Conservation (phyloP, 2,797 vertebrate genomes). For the Argya squamiceps region DNA sequence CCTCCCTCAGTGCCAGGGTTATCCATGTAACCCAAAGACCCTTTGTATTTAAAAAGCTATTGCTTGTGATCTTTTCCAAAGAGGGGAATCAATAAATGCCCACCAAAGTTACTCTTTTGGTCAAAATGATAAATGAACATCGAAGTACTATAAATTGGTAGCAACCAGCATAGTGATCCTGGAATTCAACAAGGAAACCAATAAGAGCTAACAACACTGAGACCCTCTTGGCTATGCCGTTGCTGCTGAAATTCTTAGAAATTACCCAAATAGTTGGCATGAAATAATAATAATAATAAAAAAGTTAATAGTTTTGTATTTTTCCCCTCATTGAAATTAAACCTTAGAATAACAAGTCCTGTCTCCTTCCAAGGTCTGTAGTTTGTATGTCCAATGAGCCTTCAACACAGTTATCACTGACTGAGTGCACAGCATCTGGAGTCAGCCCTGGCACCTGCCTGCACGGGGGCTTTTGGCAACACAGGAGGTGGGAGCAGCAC, state of each 20-base stretch:
- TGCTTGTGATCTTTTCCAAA: conserved; percentile 63
- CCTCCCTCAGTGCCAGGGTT: conserved; percentile 51
- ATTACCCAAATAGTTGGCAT: neutral
- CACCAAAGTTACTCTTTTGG: conserved; percentile 61
- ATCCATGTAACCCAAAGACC: conserved; percentile 38
- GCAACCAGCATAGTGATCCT: neutral
- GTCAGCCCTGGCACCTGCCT: neutral
- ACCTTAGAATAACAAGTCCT: neutral
- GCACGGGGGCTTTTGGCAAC: neutral
- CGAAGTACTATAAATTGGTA: conserved; percentile 41
- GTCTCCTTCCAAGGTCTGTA: neutral
- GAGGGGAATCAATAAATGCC: conserved; percentile 72
- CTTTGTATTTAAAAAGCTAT: conserved; percentile 62
- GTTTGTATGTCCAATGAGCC: neutral
- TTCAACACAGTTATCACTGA: neutral
- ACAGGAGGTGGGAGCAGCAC: neutral
- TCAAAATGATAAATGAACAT: conserved; percentile 62
- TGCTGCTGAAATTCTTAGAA: neutral
- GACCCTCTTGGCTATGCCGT: neutral
- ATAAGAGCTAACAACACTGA: neutral
- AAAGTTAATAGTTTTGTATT: neutral
- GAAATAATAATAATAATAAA: neutral
- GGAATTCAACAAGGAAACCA: conserved; percentile 31
- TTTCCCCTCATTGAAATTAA: neutral
- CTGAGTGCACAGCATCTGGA: neutral